Evolutionary conservation across 1,140 invertebrate species (phyloP).

Genomic region (Megathymus violae): DNA sequence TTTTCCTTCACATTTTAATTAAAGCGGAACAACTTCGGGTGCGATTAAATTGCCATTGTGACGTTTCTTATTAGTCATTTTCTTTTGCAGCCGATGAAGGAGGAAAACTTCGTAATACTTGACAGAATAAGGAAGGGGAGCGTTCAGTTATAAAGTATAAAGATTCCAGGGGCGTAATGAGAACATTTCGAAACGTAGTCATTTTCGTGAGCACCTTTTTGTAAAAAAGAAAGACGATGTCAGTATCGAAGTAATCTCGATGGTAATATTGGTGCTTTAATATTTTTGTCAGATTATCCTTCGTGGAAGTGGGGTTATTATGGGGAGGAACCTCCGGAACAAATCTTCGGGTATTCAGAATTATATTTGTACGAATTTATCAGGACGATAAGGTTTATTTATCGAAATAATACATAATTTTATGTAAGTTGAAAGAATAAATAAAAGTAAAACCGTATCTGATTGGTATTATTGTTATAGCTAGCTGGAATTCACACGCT

Average conservation of each 20-base stretch:
- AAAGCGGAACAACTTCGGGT: conserved; percentile 51
- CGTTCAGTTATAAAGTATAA: conserved; percentile 61
- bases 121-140: conserved; percentile 58
- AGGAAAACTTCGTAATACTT: conserved; percentile 63
- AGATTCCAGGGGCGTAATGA: conserved; percentile 63
- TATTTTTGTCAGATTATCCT: conserved; percentile 22
- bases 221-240: conserved; percentile 39
- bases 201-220: conserved; percentile 51
- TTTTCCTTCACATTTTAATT: conserved; percentile 61
- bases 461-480: too few relatives aligned
- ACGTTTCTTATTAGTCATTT: conserved; percentile 72
- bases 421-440: too few relatives aligned
- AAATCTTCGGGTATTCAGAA: neutral
- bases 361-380: too few relatives aligned
- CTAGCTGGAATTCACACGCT: too few relatives aligned
- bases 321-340: neutral
- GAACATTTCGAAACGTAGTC: conserved; percentile 60
- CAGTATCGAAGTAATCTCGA: conserved; percentile 49
- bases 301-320: conserved; percentile 40
- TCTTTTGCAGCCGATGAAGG: conserved; percentile 50
- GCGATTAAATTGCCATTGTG: conserved; percentile 64
- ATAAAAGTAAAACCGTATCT: too few relatives aligned
- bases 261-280: conserved; percentile 42
- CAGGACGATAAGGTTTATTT: too few relatives aligned
- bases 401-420: too few relatives aligned